Evolutionary conservation across 2,797 vertebrate genomes (phyloP).

Genomic region (Enteromius argenteus): DNA sequence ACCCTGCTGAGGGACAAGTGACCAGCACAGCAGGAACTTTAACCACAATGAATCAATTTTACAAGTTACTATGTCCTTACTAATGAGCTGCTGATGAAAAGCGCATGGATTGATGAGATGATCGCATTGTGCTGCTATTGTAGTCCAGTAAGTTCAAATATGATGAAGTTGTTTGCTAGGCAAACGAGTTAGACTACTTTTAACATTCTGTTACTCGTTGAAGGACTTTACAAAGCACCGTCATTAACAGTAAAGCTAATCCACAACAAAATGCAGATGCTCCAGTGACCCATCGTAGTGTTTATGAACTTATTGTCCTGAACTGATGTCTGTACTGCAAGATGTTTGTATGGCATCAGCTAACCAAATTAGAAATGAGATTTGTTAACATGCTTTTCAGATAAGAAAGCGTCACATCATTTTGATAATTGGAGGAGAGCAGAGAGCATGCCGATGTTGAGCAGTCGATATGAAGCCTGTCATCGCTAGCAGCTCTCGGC

Average conservation of each 20-base stretch:
- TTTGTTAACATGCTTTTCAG: constrained; percentile 15
- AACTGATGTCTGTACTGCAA: background rate
- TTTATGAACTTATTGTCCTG: background rate
- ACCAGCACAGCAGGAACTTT: constrained; percentile 24
- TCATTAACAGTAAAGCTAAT: background rate
- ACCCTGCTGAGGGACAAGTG: constrained; percentile 21
- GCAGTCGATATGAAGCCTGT: constrained; percentile 58
- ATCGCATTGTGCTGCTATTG: background rate
- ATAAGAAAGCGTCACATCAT: constrained; percentile 16
- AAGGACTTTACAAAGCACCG: background rate
- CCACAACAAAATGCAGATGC: background rate
- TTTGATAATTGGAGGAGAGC: constrained; percentile 32
- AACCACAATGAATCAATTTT: constrained; percentile 37
- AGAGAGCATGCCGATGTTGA: constrained; percentile 8
- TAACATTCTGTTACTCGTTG: background rate
- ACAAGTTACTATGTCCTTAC: constrained; percentile 28
- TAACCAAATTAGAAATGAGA: constrained; percentile 22
- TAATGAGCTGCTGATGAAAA: constrained; percentile 54
- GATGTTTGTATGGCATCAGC: constrained; percentile 3
- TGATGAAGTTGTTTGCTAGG: constrained; percentile 7
- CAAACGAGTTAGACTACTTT: background rate
- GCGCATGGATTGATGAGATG: constrained; percentile 14
- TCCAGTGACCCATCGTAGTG: background rate
- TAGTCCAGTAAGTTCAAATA: background rate
- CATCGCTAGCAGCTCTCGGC: constrained; percentile 49